These are phyloP conservation scores for Orchesellides sinensis DNA, from an alignment of 2,888 invertebrate genomes.

Conservation along the genomic window DNA sequence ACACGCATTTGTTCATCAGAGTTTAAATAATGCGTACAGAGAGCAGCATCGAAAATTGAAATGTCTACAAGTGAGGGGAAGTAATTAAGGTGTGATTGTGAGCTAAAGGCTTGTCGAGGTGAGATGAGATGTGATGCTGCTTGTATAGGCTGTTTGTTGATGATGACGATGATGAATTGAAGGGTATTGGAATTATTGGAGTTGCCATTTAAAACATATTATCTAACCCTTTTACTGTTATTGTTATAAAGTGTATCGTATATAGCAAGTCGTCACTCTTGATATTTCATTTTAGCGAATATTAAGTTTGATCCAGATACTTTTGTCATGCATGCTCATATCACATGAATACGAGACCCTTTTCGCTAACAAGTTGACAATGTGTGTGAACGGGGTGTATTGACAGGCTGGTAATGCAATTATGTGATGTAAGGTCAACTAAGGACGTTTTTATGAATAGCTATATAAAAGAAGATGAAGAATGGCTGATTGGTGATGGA, in stretches of 20 bases:
- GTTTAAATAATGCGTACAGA: too few species aligned
- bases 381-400: slow-evolving; percentile 48
- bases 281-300: not conserved
- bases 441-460: slow-evolving; percentile 6
- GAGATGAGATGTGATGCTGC: slow-evolving; percentile 48
- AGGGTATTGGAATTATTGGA: slow-evolving; percentile 51
- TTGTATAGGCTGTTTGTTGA: too few species aligned
- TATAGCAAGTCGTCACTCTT: not conserved
- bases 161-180: too few species aligned
- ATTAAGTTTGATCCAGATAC: slow-evolving; percentile 45
- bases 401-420: slow-evolving; percentile 58
- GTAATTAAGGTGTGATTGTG: slow-evolving; percentile 64
- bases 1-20: slow-evolving; percentile 19
- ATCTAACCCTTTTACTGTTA: slow-evolving; percentile 4
- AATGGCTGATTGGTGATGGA: slow-evolving; percentile 12
- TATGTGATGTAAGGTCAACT: slow-evolving; percentile 51
- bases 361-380: slow-evolving; percentile 48
- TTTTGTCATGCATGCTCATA: not conserved
- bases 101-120: slow-evolving; percentile 62
- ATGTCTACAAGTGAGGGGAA: slow-evolving; percentile 38
- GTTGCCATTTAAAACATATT: slow-evolving; percentile 12
- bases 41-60: slow-evolving; percentile 16
- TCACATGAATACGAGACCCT: not conserved
- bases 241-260: not conserved
- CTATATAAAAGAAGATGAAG: slow-evolving; percentile 21